phyloP scores from a whole-genome alignment of 2,113 vertebrate species.

The Hemibagrus wyckioides region DNA sequence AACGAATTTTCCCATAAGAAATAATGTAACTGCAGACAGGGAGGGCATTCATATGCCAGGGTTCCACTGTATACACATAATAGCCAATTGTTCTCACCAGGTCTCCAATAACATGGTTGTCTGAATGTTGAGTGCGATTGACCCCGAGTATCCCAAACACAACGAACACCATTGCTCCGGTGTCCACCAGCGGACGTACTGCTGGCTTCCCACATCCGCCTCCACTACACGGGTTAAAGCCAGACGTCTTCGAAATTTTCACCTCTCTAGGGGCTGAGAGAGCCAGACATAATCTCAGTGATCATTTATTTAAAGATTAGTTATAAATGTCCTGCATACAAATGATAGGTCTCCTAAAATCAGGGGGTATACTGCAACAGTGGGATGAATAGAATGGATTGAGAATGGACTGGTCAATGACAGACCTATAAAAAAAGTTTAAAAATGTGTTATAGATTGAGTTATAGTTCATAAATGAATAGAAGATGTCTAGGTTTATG shows the following conservation, averaged over 20 bases:
- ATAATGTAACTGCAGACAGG: too few relatives aligned
- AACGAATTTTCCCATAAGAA: too few relatives aligned
- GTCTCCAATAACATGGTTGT: constrained; percentile 94
- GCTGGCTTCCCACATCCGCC: constrained; percentile 85
- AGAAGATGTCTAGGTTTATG: too few relatives aligned
- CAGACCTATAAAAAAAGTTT: not conserved
- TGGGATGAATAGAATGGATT: not conserved
- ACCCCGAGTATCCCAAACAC: constrained; percentile 93
- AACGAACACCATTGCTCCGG: constrained; percentile 96
- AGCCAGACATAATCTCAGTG: not conserved
- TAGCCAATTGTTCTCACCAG: constrained; percentile 74
- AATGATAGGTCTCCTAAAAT: not conserved
- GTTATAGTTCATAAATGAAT: too few relatives aligned
- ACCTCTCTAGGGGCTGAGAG: constrained; percentile 59
- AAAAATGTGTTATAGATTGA: not conserved
- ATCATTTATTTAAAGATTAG: not conserved
- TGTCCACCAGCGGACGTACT: constrained; percentile 90
- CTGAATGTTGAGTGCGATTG: constrained; percentile 78
- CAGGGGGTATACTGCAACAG: not conserved
- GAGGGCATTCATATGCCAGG: too few relatives aligned
- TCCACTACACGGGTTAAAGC: constrained; percentile 89
- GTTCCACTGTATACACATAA: not conserved
- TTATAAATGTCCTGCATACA: too few relatives aligned
- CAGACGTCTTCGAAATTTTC: constrained; percentile 77
- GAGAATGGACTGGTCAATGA: not conserved